A percentile compares a stretch with the other conserved stretches of the same genome.
phyloP scores from a whole-genome alignment of 2,888 invertebrate species.

The Athalia cordata region DNA sequence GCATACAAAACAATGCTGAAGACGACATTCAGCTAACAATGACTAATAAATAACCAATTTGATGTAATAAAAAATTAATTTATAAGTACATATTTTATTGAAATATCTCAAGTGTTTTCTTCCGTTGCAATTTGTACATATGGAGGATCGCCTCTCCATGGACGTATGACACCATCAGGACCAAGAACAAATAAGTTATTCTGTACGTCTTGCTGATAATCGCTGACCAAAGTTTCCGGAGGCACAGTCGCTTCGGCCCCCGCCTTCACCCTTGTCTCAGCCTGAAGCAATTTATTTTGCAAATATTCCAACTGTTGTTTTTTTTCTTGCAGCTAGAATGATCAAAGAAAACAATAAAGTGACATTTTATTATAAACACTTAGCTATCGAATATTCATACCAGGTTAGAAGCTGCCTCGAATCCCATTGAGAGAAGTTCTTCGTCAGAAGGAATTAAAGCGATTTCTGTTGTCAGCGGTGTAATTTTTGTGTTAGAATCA shows the following conservation, averaged over 20 bases:
- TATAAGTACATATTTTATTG: not conserved
- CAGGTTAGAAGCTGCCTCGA: conserved; percentile 25
- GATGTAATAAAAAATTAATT: not conserved
- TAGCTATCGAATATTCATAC: conserved; percentile 2
- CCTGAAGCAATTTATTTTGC: conserved; percentile 10
- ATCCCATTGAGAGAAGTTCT: conserved; percentile 27
- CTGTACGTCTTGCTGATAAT: conserved; percentile 2
- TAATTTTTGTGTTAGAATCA: not conserved
- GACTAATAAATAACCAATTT: not conserved
- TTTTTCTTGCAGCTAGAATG: conserved; percentile 11
- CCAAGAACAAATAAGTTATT: conserved; percentile 21
- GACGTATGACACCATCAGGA: conserved; percentile 27
- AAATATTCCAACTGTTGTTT: conserved; percentile 32
- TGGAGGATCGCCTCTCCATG: conserved; percentile 9
- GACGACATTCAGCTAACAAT: conserved; percentile 17
- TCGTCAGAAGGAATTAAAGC: conserved; percentile 13
- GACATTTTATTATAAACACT: not conserved
- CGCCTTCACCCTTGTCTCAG: conserved; percentile 26
- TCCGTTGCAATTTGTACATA: conserved; percentile 21
- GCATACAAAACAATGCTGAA: conserved; percentile 47
- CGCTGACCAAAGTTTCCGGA: conserved; percentile 8
- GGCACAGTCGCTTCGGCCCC: not conserved
- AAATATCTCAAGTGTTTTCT: conserved; percentile 1
- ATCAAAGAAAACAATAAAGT: not conserved
- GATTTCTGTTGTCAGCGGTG: not conserved